phyloP scores from a whole-genome alignment of 2,797 vertebrate genomes.

The Cossypha heuglini region DNA sequence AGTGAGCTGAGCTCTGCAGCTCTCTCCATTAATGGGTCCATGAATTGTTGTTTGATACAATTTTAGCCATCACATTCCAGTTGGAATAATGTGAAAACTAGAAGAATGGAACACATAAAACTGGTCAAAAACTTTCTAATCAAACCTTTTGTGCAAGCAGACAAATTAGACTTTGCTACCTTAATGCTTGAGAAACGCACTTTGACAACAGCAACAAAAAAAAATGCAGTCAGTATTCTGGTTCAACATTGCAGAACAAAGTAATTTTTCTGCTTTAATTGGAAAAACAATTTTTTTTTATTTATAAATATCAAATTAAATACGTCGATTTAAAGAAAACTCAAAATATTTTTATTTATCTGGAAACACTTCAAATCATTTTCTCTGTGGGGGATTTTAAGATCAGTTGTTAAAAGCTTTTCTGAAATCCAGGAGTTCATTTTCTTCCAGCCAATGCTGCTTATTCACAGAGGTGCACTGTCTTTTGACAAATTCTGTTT shows the following conservation, averaged over 20 bases:
- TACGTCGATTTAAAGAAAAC: neutral
- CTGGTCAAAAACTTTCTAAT: neutral
- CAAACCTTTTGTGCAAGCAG: neutral
- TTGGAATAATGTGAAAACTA: neutral
- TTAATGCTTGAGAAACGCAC: neutral
- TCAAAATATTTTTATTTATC: neutral
- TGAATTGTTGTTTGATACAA: neutral
- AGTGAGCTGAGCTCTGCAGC: neutral
- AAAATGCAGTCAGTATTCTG: neutral
- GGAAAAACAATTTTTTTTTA: neutral
- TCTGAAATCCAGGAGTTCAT: neutral
- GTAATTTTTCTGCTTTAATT: neutral
- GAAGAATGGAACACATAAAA: neutral
- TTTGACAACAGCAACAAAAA: neutral
- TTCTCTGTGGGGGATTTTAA: accelerated
- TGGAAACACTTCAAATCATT: neutral
- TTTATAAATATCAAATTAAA: neutral
- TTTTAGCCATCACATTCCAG: neutral
- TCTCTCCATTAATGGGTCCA: neutral
- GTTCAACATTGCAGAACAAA: neutral
- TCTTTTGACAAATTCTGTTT: neutral
- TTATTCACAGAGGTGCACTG: accelerated
- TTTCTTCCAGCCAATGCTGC: neutral
- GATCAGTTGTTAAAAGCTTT: neutral
- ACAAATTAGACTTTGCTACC: neutral